Evolutionary conservation across 1,140 invertebrate genomes (phyloP), one percentile per base, ranked within the genome.

Genomic region (Cydia strobilella): DNA sequence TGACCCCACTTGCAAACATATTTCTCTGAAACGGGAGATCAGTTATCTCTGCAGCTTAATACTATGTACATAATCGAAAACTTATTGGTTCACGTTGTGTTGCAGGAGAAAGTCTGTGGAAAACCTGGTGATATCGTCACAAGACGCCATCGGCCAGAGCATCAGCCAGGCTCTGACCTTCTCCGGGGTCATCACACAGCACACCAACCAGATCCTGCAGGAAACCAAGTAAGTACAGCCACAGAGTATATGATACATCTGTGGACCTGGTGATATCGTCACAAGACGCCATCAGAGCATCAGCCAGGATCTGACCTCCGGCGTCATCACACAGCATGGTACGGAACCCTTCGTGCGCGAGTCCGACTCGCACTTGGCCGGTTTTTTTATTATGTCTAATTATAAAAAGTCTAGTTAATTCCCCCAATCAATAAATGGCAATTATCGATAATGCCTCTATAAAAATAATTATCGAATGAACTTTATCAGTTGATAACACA

Each of bases 81-180:
- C 15, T 10, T 1, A 20, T 20, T 3, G 9, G 18, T 20, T 23
- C 9, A 59, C 54, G 3, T 23, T 59, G 74, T 66, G 77, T 84
- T 81, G 4, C 77, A 95, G 95, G 94, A 94, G 94, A 86, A 95
- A 95, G 84, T 95, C 95, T 35, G 94, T 95, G 86, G 95, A 95
- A 86, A 95, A 95, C 84, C 84, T 95, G 48, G 87, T 95, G 66
- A 93, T 95, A 82, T 95, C 94, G 65, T 95, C 94, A 75, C 95
- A 95, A 80, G 95, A 95, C 86, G 94, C 95, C 45, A 94, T 95
- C 35, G 93, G 90, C 72, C 85, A 90, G 79, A 87, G 93, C 82
- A 90, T 94, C 80, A 92, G 93, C 88, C 83, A 93, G 80, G 84
- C 92, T 18, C 79, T 94, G 77, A 91, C 89, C 75, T 90, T 93